Base-by-base conservation (phyloP, 2,113 vertebrate species). In the Brienomyrus brachyistius region DNA sequence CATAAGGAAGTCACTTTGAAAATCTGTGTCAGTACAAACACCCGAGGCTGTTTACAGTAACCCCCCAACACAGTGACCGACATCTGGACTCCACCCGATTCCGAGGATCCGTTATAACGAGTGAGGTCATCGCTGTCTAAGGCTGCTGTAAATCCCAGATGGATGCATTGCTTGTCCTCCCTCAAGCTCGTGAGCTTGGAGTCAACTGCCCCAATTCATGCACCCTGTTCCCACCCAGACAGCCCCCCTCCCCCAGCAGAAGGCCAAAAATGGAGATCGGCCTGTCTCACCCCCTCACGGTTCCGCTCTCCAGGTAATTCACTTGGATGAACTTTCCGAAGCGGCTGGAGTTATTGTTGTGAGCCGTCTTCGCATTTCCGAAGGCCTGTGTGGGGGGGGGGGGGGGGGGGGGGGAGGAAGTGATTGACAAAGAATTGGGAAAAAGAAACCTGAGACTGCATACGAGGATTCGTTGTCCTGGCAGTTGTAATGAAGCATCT, bases 311-410 rank as follows among this genome's bases (percentile, higher is more conserved):
- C 93, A 98, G 97, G 91, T 99, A 99, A 93, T 99, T 99, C 92
- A 99, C 98, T 94, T 99, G 98, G 93, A 99, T 99, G 91, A 99
- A 99, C 88, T 99, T 99, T 62, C 98, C 98, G 50, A 99, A 99
- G 91, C 98, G 98, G 93, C 98, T 99, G 86, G 98, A 99, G 95
- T 99, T 99, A 94, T 99, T 98, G 95, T 99, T 99, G 92, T 99
- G 98, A 5, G 98, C 98, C 0, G 98, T 99, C 94, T 99, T 99
- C 3, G 98, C 98, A 84, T 99, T 99, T 91, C 98, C 98, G 94
- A 99, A 99, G 0, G 98, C 98, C 98, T 99, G 95, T 90, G 31
- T 0, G 31, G 31, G 85, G 95, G 91, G 91, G 45, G 31, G 31
- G 31, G 31, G 85, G 95, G 91, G 91, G 45, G 59, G 2, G 13